Base-by-base conservation (phyloP, 2,888 invertebrate genomes). In the Piscicola geometra region DNA sequence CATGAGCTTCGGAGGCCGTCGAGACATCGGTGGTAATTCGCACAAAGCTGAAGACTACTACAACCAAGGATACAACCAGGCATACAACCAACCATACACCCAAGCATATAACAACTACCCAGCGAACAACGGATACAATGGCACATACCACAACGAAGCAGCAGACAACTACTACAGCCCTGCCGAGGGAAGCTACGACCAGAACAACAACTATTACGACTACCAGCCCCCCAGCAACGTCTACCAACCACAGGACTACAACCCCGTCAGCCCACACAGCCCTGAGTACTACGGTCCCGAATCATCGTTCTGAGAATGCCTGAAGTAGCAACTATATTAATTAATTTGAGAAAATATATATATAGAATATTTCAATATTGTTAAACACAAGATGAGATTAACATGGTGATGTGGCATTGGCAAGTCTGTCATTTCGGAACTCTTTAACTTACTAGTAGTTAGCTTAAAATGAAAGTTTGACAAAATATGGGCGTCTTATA, bases 1-100 rank as follows among this genome's bases (percentile, higher is more conserved):
- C 0, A 85, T 84, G 84, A 76, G 80, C 71, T 81, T 83, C 78
- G 85, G 85, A 18, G 79, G 80, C 25, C 79, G 80, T 30, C 78
- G 84, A 5, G 82, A 84, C 78, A 81, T 83, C 73, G 80, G 77
- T n/a, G 71, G 71, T 5, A 36, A 73, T n/a, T 56, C 73, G 1
- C 28, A 25, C 30, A 35, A 30, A 2, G 32, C 67, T 9, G 64
- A 73, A 32, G 36, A 73, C 56, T 73, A 73, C 36, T 73, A 73
- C 73, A 70, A 56, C 60, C n/a, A 9, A 5, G 60, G 60, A 5
- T 56, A 56, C n/a, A 56, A 70, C 70, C 35, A 36, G 41, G 25
- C 30, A 32, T 56, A 73, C 15, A 25, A 33, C 36, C 28, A 73
- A 2, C 32, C 32, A 28, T 21, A 52, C 47, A 47, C 35, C 47